Base-by-base conservation (phyloP, 2,888 invertebrate species). In the Cloeon dipterum region DNA sequence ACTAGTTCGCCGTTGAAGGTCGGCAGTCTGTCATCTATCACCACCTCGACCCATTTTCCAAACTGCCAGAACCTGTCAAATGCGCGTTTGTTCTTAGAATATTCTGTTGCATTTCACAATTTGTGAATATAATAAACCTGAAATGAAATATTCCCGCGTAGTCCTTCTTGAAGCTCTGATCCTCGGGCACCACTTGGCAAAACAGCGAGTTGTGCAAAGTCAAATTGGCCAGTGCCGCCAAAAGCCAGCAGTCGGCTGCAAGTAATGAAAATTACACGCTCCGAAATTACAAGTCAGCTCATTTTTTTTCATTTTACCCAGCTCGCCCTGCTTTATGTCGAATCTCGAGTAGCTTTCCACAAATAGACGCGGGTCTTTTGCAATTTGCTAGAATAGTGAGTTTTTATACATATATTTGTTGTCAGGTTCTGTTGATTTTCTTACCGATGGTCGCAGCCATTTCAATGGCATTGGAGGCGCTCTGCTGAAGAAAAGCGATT, bases 251-350 rank as follows among this genome's bases (percentile, higher is more conserved):
- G 45, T 65, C 63, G 44, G 65, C 64, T 59, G 47, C 5, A 46
- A 43, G 20, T 17, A 17, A 36, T 11, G 16, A 3, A 2, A 10
- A 14, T 10, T 16, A 35, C n/a, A 16, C 16, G 11, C 5, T 35
- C 21, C 5, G 11, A 4, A 11, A 10, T 25, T 11, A 25, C 10
- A 11, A 10, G 8, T 25, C 25, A 10, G 25, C 25, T 11, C 25
- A 10, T 8, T 25, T 10, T 11, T 11, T 16, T 18, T 13, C 8
- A 13, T 41, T 49, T 47, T 49, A 60, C 62, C 63, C n/a, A 66
- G 48, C 48, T 62, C 61, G 41, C 66, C 65, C 51, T 68, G 67
- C 40, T 61, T 60, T 10, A 70, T 63, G 50, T 70, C 69, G 51
- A 69, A 69, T 35, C 69, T 52, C 19, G 59, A 58, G 25, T 63